Base-by-base conservation (phyloP, 2,113 vertebrate species). In the Marmota flaviventris region DNA sequence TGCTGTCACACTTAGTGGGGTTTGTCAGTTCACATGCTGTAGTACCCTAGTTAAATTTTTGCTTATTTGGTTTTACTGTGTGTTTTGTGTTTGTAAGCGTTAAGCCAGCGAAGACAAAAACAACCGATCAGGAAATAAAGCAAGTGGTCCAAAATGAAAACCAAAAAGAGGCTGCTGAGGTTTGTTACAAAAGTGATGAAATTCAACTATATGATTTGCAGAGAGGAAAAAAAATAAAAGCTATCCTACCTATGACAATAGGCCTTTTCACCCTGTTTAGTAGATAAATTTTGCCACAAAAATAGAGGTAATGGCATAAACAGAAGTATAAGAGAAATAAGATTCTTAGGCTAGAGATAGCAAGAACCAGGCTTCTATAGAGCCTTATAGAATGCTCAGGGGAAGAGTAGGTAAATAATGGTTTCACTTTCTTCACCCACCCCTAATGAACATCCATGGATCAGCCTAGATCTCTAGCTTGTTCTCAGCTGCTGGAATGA, bases 251-350 rank as follows among this genome's bases (percentile, higher is more conserved):
- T 76, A 82, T 94, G 48, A 88, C 18, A 85, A 65, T 14, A 65
- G 58, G 81, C 78, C 51, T 89, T 85, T 91, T 42, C 93, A 63
- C 86, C 95, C 85, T 91, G 63, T 72, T 75, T 75, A 45, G 58
- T 24, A 92, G 69, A 93, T 77, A 93, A 87, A 84, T 95, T 81
- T 65, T 89, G 89, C 87, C 79, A 85, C 73, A 70, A 94, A 95
- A 97, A 96, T 67, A 89, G 16, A 97, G 87, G 92, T 77, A 87
- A 96, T 0, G 1, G 76, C 75, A 97, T 75, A 91, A 85, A 89
- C 69, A 94, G 85, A 85, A 58, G n/a, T 95, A 95, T 85, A 96
- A 95, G 89, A 92, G 65, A 97, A 95, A 96, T 79, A 94, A 94
- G 65, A 42, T 58, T 73, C 39, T 45, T 77, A 65, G 63, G 95